Percentiles rank a stretch among this genome's conserved stretches.
These are phyloP conservation scores for Channa striata DNA, from an alignment of 2,797 vertebrate genomes.

Conservation along the genomic window DNA sequence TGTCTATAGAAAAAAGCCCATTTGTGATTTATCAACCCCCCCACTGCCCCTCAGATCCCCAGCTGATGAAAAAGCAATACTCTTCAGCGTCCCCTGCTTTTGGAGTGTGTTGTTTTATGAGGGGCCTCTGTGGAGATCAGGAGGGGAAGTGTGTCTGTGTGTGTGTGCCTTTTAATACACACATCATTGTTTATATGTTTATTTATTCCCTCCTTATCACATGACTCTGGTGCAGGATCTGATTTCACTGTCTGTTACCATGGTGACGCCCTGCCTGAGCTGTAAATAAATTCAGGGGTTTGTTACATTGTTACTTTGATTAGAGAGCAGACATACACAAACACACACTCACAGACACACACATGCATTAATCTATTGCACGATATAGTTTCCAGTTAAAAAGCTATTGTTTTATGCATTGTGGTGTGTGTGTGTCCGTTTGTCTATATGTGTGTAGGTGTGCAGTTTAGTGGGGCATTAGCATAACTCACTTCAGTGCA, in stretches of 20 bases:
- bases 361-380: constrained; percentile 18
- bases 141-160: constrained; percentile 4
- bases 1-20: constrained; percentile 3
- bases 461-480: constrained; percentile 42
- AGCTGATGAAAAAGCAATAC: too few species aligned
- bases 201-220: constrained; percentile 75
- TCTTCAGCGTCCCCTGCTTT: constrained; percentile 31
- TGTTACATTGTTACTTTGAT: constrained; percentile 66
- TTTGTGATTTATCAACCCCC: constrained; percentile 6
- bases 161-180: constrained; percentile 51
- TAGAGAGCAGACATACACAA: constrained; percentile 42
- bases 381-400: constrained; percentile 28
- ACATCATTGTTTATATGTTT: constrained; percentile 67
- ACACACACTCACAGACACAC: constrained; percentile 22
- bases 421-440: constrained; percentile 27
- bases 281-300: constrained; percentile 77
- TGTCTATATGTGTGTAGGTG: constrained; percentile 35
- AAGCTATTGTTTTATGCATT: constrained; percentile 35
- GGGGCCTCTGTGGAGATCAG: constrained; percentile 35
- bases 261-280: constrained; percentile 77
- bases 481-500: constrained; percentile 52
- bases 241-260: constrained; percentile 83
- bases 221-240: constrained; percentile 71
- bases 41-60: too few species aligned
- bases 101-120: constrained; percentile 47